A percentile compares a stretch with the other conserved stretches of the same genome.
These are phyloP conservation scores for Syrrhaptes paradoxus DNA, from an alignment of 2,113 vertebrate species.

Conservation along the genomic window DNA sequence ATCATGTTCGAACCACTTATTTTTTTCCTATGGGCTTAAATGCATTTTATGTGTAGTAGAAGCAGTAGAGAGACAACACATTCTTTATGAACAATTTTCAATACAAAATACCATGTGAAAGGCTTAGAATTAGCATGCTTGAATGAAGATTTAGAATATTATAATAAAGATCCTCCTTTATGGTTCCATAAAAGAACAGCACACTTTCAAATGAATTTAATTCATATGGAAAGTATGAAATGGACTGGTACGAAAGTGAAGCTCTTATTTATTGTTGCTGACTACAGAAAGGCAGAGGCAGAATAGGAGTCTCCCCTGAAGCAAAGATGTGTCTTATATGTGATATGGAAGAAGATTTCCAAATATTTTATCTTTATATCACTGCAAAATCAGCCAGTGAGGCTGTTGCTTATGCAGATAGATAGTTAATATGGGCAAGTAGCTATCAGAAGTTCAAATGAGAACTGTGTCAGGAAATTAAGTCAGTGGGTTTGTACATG, in stretches of 20 bases:
- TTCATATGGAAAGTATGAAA: not conserved
- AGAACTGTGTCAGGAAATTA: not conserved
- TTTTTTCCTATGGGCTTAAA: not conserved
- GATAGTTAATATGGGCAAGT: not conserved
- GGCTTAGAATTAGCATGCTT: constrained; percentile 4
- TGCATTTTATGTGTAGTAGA: not conserved
- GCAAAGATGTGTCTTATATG: not conserved
- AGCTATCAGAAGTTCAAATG: not conserved
- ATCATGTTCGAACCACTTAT: not conserved
- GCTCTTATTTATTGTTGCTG: not conserved
- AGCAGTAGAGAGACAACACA: not conserved
- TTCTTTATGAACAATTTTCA: not conserved
- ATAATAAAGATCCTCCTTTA: not conserved
- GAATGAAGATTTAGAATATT: constrained; percentile 3
- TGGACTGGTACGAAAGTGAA: not conserved
- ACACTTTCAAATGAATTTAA: not conserved
- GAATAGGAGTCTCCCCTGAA: not conserved
- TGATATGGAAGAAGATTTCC: not conserved
- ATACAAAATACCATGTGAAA: not conserved
- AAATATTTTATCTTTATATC: not conserved
- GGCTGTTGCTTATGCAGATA: not conserved
- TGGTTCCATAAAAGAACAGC: not conserved
- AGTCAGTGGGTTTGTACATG: not conserved
- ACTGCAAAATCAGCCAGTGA: not conserved
- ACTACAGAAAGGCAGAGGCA: not conserved